Evolutionary conservation across 2,888 invertebrate species (phyloP).

Genomic region (Stenurella melanura): DNA sequence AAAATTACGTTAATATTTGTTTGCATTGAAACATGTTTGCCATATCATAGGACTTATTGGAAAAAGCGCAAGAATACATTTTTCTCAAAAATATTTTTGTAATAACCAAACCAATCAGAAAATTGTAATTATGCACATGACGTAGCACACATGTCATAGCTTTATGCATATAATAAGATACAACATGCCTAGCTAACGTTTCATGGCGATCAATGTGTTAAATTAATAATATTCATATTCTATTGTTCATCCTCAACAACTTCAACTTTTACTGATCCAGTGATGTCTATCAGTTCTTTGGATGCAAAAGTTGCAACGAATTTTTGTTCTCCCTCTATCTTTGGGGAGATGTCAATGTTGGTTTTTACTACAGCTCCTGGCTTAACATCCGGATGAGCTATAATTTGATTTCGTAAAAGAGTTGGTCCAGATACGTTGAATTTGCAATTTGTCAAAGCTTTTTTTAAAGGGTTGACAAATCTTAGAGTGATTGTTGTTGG

Average conservation of each 20-base stretch:
- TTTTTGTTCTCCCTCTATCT: slow-evolving; percentile 79
- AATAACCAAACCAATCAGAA: no score
- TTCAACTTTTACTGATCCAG: slow-evolving; percentile 79
- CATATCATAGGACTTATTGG: no score
- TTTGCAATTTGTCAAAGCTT: slow-evolving; percentile 79
- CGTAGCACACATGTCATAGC: no score
- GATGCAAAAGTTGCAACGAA: slow-evolving; percentile 84
- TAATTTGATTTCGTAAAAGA: slow-evolving; percentile 77
- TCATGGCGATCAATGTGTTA: no score
- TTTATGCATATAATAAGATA: no score
- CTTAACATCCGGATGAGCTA: slow-evolving; percentile 76
- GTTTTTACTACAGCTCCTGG: slow-evolving; percentile 76
- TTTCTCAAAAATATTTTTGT: no score
- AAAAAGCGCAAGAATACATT: no score
- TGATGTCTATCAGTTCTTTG: slow-evolving; percentile 81
- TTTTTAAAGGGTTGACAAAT: slow-evolving; percentile 83
- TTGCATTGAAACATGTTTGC: no score
- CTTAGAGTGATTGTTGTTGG: slow-evolving; percentile 77
- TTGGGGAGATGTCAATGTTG: slow-evolving; percentile 78
- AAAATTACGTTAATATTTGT: no score
- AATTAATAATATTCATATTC: no score
- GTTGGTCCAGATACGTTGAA: slow-evolving; percentile 84
- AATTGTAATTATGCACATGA: no score
- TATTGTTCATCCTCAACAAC: slow-evolving; percentile 70
- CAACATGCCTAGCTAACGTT: no score